These are phyloP conservation scores for Selenia dentaria DNA, from an alignment of 2,888 invertebrate species.

Conservation along the genomic window DNA sequence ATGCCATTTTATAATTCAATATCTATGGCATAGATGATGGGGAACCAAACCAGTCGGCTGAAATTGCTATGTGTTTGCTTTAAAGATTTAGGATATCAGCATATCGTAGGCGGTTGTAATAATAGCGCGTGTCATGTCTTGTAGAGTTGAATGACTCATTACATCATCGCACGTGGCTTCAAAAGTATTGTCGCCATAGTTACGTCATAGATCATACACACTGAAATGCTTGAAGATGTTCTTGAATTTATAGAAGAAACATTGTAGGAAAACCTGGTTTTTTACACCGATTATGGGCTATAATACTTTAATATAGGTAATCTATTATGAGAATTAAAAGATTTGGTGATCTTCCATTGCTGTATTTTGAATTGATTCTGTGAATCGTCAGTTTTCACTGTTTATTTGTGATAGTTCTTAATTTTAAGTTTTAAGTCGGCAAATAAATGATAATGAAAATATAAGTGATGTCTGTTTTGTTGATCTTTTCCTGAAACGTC, in stretches of 20 bases:
- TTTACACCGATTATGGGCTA: no score
- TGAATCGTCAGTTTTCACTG: conserved; percentile 80
- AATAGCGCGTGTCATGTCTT: conserved; percentile 15
- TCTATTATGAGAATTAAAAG: no score
- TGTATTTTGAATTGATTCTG: conserved; percentile 71
- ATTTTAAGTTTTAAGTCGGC: conserved; percentile 53
- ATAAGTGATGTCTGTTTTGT: no score
- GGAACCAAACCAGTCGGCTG: no score
- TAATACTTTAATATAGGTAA: no score
- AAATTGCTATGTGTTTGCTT: no score
- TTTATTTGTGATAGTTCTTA: conserved; percentile 79
- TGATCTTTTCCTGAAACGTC: no score
- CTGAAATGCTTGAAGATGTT: conserved; percentile 35
- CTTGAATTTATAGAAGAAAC: no score
- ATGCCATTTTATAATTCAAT: no score
- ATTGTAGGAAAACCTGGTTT: no score
- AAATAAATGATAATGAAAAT: conserved; percentile 54
- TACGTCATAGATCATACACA: conserved; percentile 30
- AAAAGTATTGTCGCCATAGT: conserved; percentile 13
- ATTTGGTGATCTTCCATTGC: conserved; percentile 52
- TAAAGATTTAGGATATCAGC: no score
- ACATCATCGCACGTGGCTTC: conserved; percentile 24
- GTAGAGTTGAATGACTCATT: conserved; percentile 46
- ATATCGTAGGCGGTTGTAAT: background rate
- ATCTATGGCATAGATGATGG: no score